Evolutionary conservation across 2,888 invertebrate genomes (phyloP), one percentile per base, ranked within the genome.

Genomic region (Melangyna quadrimaculata): DNA sequence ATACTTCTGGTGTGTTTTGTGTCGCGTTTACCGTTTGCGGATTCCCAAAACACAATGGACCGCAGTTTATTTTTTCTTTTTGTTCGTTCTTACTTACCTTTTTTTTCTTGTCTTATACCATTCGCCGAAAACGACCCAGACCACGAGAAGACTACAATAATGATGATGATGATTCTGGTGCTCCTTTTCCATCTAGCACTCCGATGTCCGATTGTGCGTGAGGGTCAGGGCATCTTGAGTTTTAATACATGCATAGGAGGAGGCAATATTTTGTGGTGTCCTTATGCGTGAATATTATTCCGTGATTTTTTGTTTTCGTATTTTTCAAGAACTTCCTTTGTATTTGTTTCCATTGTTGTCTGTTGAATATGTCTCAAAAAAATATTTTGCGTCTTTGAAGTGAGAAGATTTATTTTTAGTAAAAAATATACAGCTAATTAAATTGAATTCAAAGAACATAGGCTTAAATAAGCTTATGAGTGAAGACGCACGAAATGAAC

Each of bases 21-120:
- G 77, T 82, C 72, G 82, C 78, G 59, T 82, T 78, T 82, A 82
- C 82, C 78, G 82, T 78, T 82, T 61, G 72, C 59, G 53, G 40
- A 29, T 53, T 35, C 77, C 14, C 51, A 61, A 73, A 69, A 73
- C 27, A 79, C 78, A 82, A 82, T 82, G 51, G 82, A 22, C 5
- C 3, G 8, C 5, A 32, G 24, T 61, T 35, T 48, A 17, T 59
- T 32, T 32, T 59, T 59, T n/a, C n/a, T n/a, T n/a, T n/a, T n/a
- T n/a, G n/a, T n/a, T n/a, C n/a, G n/a, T n/a, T n/a, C n/a, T n/a
- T n/a, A n/a, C n/a, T n/a, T n/a, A n/a, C n/a, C n/a, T 35, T 17
- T 32, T 65, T 19, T 24, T 14, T 3, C 48, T 48, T 51, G 14
- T 7, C 14, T 24, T 51, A n/a, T n/a, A 27, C 24, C 24, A 51